Evolutionary conservation across 1,140 invertebrate species (phyloP).

Genomic region (Geopemphigus sp.): DNA sequence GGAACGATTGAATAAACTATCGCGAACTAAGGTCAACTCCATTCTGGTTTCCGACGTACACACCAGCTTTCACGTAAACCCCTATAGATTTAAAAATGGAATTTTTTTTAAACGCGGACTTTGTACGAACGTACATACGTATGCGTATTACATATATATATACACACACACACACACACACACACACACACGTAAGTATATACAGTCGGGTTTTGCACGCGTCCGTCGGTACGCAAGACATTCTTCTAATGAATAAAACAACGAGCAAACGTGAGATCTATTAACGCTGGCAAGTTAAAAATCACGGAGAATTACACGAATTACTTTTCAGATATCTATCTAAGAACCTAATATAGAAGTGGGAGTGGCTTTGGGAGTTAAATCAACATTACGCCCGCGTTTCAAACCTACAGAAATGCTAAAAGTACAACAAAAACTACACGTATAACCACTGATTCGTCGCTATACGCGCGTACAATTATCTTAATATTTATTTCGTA

Average conservation of each 20-base stretch:
- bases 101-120: neutral
- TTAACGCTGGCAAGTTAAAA: slow-evolving; percentile 30
- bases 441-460: neutral
- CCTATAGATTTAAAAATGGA: slow-evolving; percentile 16
- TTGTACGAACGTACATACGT: neutral
- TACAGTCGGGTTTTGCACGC: slow-evolving; percentile 17
- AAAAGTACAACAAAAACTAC: slow-evolving; percentile 21
- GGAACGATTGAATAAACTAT: slow-evolving; percentile 37
- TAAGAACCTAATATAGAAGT: slow-evolving; percentile 42
- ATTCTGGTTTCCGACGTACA: slow-evolving; percentile 6
- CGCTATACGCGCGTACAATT: neutral
- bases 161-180: no score
- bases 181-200: no score
- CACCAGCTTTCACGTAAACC: slow-evolving; percentile 14
- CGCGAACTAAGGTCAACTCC: slow-evolving; percentile 31
- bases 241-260: slow-evolving; percentile 43
- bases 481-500: neutral
- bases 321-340: slow-evolving; percentile 34
- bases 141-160: neutral
- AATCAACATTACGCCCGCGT: slow-evolving; percentile 43
- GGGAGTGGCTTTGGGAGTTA: slow-evolving; percentile 36
- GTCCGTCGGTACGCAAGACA: neutral
- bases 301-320: slow-evolving; percentile 26
- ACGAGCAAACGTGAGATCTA: slow-evolving; percentile 6
- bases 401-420: slow-evolving; percentile 37